Percentiles rank a stretch among this genome's conserved stretches.
phyloP scores from a whole-genome alignment of 2,888 invertebrate genomes.

The Thymelicus lineola region DNA sequence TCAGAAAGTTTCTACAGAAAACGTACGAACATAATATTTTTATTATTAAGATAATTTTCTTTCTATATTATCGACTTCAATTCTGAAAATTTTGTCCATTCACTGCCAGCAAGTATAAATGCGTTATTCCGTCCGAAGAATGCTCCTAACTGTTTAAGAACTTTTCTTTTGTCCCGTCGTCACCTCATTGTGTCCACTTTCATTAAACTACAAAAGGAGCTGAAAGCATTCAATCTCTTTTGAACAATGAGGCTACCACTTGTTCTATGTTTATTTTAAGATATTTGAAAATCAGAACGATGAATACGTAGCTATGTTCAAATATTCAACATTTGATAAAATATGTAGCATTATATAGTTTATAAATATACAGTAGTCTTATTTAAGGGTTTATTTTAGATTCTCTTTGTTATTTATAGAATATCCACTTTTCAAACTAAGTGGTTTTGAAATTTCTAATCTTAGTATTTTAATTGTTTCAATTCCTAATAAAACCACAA shows the following conservation, averaged over 20 bases:
- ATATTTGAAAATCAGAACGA: not conserved
- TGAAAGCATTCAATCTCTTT: slow-evolving; percentile 34
- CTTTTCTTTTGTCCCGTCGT: slow-evolving; percentile 33
- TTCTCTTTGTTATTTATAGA: no score
- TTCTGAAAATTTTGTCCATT: slow-evolving; percentile 27
- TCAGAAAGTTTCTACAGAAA: no score
- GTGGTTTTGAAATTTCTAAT: no score
- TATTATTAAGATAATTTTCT: not conserved
- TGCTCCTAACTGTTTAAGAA: slow-evolving; percentile 34
- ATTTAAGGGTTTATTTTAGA: no score
- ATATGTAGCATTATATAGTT: no score
- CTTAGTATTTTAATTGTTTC: no score
- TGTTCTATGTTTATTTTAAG: slow-evolving; percentile 15
- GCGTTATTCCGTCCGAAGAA: slow-evolving; percentile 35
- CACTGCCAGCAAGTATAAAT: slow-evolving; percentile 18
- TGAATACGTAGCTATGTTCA: no score
- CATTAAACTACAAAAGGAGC: slow-evolving; percentile 36
- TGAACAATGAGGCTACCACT: slow-evolving; percentile 21
- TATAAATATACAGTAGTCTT: no score
- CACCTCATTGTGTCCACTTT: slow-evolving; percentile 38
- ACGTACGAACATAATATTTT: no score
- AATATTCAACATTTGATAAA: no score
- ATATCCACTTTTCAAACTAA: no score
- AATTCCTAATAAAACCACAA: no score
- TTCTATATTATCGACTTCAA: not conserved